Evolutionary conservation across 1,140 invertebrate genomes (phyloP).

Genomic region (Diprion similis): DNA sequence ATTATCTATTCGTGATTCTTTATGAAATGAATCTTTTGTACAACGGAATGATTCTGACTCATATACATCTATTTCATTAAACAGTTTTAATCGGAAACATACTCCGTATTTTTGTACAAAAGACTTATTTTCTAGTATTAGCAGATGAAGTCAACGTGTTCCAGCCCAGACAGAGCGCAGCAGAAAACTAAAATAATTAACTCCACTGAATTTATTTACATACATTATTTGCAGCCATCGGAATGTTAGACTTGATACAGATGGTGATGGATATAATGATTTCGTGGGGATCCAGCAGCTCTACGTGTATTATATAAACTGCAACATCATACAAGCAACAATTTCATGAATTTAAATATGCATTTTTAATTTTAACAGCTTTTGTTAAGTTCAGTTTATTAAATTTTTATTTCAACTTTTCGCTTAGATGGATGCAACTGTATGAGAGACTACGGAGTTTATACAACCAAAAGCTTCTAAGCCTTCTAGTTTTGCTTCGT

Average conservation of each 20-base stretch:
- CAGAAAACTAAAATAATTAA: too few relatives aligned
- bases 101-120: slow-evolving; percentile 25
- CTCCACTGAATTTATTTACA: too few relatives aligned
- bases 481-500: slow-evolving; percentile 57
- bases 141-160: neutral
- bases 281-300: neutral
- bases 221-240: neutral
- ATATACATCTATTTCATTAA: slow-evolving; percentile 10
- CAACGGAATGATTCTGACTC: slow-evolving; percentile 31
- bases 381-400: neutral
- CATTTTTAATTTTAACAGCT: neutral
- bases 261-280: neutral
- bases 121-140: slow-evolving; percentile 29
- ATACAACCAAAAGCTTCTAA: slow-evolving; percentile 57
- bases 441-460: slow-evolving; percentile 58
- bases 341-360: neutral
- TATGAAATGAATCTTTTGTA: slow-evolving; percentile 44
- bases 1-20: slow-evolving; percentile 30
- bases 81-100: slow-evolving; percentile 12
- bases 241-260: neutral
- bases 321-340: neutral
- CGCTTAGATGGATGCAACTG: slow-evolving; percentile 62
- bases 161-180: too few relatives aligned
- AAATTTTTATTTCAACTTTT: slow-evolving; percentile 17
- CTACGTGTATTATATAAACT: neutral